Evolutionary conservation across 2,888 invertebrate genomes (phyloP).

Genomic region (Brachynemurus nebulosus): DNA sequence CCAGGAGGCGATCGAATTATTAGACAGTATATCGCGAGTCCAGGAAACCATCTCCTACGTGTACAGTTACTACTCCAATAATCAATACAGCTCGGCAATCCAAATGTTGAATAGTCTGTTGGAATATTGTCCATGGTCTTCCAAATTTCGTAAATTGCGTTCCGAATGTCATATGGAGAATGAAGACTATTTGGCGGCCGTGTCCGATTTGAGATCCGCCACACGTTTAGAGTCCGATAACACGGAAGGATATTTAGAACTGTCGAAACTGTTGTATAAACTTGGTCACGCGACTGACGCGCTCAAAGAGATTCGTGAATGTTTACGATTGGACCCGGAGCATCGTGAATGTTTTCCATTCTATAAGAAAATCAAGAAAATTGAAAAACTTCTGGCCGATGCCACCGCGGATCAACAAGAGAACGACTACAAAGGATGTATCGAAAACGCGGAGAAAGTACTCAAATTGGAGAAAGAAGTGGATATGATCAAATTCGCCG

Average conservation of each 20-base stretch:
- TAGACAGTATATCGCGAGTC: constrained; percentile 48
- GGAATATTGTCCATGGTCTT: constrained; percentile 83
- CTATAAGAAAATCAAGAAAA: constrained; percentile 91
- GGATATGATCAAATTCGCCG: constrained; percentile 56
- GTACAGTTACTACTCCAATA: constrained; percentile 44
- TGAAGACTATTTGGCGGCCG: constrained; percentile 73
- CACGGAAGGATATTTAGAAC: constrained; percentile 68
- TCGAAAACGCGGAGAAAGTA: constrained; percentile 49
- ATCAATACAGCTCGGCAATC: constrained; percentile 45
- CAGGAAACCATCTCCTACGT: constrained; percentile 48
- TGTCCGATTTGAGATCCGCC: constrained; percentile 78
- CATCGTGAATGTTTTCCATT: constrained; percentile 91
- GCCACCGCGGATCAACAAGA: constrained; percentile 47
- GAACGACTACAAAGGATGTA: constrained; percentile 53
- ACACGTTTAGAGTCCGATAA: constrained; percentile 88
- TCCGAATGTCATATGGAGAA: constrained; percentile 69
- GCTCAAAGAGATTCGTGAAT: constrained; percentile 88
- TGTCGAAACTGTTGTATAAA: constrained; percentile 76
- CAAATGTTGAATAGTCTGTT: constrained; percentile 48
- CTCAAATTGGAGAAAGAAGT: constrained; percentile 56
- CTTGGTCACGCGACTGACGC: constrained; percentile 87
- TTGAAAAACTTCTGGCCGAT: constrained; percentile 62
- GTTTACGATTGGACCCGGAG: constrained; percentile 92
- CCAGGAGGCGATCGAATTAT: constrained; percentile 57
- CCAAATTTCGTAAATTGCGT: constrained; percentile 66